A percentile compares a stretch with the other conserved stretches of the same genome.
phyloP scores from a whole-genome alignment of 2,888 invertebrate species.

The Eupithecia subfuscata region DNA sequence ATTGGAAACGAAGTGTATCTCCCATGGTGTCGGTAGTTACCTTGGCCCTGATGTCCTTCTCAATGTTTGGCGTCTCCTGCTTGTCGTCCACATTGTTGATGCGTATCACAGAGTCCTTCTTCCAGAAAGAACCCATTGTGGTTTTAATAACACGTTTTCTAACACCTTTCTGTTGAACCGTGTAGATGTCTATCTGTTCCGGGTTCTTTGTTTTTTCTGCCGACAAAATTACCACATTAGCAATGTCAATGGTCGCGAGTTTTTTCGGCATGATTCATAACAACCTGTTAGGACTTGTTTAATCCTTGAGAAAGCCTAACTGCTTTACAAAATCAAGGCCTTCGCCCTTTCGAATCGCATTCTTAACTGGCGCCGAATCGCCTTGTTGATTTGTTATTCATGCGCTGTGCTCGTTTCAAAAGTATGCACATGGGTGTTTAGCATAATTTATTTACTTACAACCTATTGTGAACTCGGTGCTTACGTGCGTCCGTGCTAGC shows the following conservation, averaged over 20 bases:
- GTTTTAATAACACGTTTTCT: constrained; percentile 85
- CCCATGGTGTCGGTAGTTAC: constrained; percentile 61
- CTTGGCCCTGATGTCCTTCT: constrained; percentile 88
- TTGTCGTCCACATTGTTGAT: constrained; percentile 90
- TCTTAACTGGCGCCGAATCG: constrained; percentile 45
- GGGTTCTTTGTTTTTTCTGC: constrained; percentile 90
- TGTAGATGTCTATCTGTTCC: constrained; percentile 88
- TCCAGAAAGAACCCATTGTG: constrained; percentile 87
- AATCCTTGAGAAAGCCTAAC: constrained; percentile 36
- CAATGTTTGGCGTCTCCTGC: constrained; percentile 86
- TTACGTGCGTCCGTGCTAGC: constrained; percentile 59
- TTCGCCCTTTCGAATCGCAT: constrained; percentile 52
- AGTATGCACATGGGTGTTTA: constrained; percentile 43
- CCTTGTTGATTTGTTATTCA: constrained; percentile 54
- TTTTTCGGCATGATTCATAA: constrained; percentile 30
- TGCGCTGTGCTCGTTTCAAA: constrained; percentile 53
- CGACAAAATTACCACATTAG: constrained; percentile 50
- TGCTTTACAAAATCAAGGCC: constrained; percentile 46
- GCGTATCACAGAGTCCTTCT: constrained; percentile 86
- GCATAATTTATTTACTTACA: constrained; percentile 68
- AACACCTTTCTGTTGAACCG: constrained; percentile 84
- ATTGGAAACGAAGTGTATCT: constrained; percentile 68
- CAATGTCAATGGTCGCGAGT: constrained; percentile 36
- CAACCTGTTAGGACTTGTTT: constrained; percentile 39
- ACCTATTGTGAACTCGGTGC: constrained; percentile 61